phyloP scores from a whole-genome alignment of 2,113 vertebrate genomes.

The Dromiciops gliroides region DNA sequence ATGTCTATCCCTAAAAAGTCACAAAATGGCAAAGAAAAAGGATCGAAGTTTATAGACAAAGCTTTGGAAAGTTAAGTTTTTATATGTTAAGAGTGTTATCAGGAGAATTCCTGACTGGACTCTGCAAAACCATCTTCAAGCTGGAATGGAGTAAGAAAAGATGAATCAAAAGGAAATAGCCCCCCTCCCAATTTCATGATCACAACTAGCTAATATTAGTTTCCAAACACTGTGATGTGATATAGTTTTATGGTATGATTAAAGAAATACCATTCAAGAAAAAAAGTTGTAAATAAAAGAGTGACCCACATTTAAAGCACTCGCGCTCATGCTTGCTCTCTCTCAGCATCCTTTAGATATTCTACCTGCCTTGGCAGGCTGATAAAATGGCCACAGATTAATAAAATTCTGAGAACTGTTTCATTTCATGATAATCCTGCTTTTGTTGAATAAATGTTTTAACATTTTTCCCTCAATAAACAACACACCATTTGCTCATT shows the following conservation, averaged over 20 bases:
- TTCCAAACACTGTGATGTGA: background rate
- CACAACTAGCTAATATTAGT: background rate
- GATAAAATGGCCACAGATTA: background rate
- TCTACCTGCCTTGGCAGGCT: background rate
- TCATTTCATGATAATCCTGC: fast-evolving
- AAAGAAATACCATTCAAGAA: conserved; percentile 13
- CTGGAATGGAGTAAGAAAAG: background rate
- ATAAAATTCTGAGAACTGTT: conserved; percentile 31
- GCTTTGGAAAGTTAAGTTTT: background rate
- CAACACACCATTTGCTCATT: background rate
- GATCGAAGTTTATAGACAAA: background rate
- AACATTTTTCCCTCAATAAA: conserved; percentile 3
- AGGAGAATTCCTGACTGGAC: background rate
- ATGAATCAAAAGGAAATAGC: background rate
- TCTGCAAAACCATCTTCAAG: background rate
- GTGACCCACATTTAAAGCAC: fast-evolving
- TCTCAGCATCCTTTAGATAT: background rate
- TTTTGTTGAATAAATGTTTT: background rate
- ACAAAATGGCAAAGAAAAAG: background rate
- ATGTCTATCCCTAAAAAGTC: background rate
- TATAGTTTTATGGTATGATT: background rate
- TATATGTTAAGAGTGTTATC: background rate
- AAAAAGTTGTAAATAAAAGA: background rate
- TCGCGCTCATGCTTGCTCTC: too few species aligned
- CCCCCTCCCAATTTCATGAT: too few species aligned